phyloP scores from a whole-genome alignment of 2,797 vertebrate genomes.

The Eremophila alpestris region DNA sequence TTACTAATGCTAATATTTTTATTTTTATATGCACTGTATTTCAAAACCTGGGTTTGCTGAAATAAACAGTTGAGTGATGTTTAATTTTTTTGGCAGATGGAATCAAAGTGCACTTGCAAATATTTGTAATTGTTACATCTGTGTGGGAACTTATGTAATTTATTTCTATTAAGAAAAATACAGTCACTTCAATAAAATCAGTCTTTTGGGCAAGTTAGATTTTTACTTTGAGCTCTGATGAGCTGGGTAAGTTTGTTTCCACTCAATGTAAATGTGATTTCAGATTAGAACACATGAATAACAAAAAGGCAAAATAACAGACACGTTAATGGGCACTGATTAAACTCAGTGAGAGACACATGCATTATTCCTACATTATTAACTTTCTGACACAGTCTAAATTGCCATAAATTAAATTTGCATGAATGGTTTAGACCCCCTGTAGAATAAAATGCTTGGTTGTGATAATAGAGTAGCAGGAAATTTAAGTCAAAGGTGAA shows the following conservation, averaged over 20 bases:
- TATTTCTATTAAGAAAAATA: not conserved
- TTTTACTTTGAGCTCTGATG: not conserved
- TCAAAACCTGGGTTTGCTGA: not conserved
- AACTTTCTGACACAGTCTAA: constrained; percentile 70
- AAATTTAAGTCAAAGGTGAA: constrained; percentile 19
- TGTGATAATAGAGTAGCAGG: not conserved
- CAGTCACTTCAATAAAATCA: not conserved
- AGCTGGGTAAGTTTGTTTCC: not conserved
- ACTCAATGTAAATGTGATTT: not conserved
- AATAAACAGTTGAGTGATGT: not conserved
- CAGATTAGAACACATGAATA: constrained; percentile 18
- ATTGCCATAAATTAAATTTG: constrained; percentile 60
- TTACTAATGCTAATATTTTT: not conserved
- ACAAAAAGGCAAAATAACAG: constrained; percentile 34
- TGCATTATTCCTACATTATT: constrained; percentile 69
- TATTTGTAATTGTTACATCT: not conserved
- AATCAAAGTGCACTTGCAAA: not conserved
- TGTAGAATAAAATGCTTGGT: constrained; percentile 23
- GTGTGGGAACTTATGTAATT: not conserved
- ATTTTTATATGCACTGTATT: not conserved
- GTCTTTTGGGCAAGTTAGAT: not conserved
- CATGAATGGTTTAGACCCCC: constrained; percentile 13
- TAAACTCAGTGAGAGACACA: constrained; percentile 64
- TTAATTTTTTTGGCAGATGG: not conserved
- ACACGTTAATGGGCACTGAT: constrained; percentile 53